phyloP scores from a whole-genome alignment of 2,797 vertebrate genomes.

The Myotis planiceps region DNA sequence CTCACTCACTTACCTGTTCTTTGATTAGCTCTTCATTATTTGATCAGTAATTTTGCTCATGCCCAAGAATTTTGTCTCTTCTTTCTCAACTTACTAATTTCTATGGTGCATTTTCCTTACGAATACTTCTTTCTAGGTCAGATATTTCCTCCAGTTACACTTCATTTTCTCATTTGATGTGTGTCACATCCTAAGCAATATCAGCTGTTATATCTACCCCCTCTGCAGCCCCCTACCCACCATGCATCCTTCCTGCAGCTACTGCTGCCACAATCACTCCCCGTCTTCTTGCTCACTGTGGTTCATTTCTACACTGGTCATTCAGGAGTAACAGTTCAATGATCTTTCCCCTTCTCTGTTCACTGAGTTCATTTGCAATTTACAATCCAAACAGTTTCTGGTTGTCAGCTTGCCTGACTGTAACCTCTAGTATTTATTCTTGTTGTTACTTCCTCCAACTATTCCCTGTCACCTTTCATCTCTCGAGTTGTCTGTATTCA shows the following conservation, averaged over 20 bases:
- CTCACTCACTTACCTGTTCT: conserved; percentile 14
- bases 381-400: conserved; percentile 84
- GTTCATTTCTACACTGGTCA: conserved; percentile 80
- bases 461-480: conserved; percentile 78
- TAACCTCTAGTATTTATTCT: conserved; percentile 79
- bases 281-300: conserved; percentile 62
- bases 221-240: rapidly evolving
- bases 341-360: conserved; percentile 85
- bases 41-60: conserved; percentile 72
- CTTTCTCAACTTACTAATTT: conserved; percentile 59
- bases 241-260: conserved; percentile 64
- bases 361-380: conserved; percentile 85
- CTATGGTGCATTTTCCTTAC: conserved; percentile 55
- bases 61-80: conserved; percentile 41
- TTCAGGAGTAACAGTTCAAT: conserved; percentile 85
- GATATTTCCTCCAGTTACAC: conserved; percentile 49
- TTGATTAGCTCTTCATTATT: conserved; percentile 64
- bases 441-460: conserved; percentile 64
- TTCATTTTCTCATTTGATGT: conserved; percentile 62
- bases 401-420: conserved; percentile 82
- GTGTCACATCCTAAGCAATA: conserved; percentile 65
- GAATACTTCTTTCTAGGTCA: conserved; percentile 49
- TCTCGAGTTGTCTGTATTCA: conserved; percentile 75
- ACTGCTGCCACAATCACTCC: conserved; percentile 71
- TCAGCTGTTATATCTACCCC: conserved; percentile 6